Evolutionary conservation across 2,113 vertebrate species (phyloP), one percentile per base, ranked within the genome.

Genomic region (Cyphomyrus discorhynchus): DNA sequence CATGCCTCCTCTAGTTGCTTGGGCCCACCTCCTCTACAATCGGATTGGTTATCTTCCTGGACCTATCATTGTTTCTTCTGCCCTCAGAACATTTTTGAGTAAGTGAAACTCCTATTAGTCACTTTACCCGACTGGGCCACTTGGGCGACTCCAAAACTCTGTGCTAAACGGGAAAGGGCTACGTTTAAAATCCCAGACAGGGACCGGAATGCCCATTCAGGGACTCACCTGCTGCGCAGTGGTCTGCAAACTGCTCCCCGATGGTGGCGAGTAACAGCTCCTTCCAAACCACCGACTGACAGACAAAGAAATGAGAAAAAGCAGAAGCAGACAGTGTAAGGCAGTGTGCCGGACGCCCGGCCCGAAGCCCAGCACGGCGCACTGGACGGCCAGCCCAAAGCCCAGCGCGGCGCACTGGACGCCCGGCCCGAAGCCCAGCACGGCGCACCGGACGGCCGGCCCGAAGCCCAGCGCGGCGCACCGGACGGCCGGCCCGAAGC

Each of bases 221-320:
- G 56, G 80, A 82, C 77, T 95, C 96, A 99, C 98, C 98, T 96
- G 96, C 93, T 56, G 97, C 95, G 90, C 97, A 98, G 89, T 95
- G 97, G 90, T 96, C 98, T 92, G 96, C 94, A 96, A 99, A 99
- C 92, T 99, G 98, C 91, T 99, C 98, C 90, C 98, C 98, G 92
- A 98, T 98, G 3, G 97, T 97, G 62, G 98, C 98, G 94, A 99
- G 94, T n/a, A 99, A 94, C 82, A 99, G 92, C 93, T 99, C 98
- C 93, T 98, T 99, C 98, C 98, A 99, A 91, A 98, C 98, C 90
- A 95, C 96, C 93, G 95, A 93, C 98, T 99, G 92, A 89, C 10
- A 56, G 88, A 35, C 89, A 11, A 27, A 31, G n/a, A 3, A 27
- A 70, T 13, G 7, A 47, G 82, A 50, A 2, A 66, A 88, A 15